These are phyloP conservation scores for Naso thynnoides DNA, from an alignment of 2,797 vertebrate genomes.

Conservation along the genomic window DNA sequence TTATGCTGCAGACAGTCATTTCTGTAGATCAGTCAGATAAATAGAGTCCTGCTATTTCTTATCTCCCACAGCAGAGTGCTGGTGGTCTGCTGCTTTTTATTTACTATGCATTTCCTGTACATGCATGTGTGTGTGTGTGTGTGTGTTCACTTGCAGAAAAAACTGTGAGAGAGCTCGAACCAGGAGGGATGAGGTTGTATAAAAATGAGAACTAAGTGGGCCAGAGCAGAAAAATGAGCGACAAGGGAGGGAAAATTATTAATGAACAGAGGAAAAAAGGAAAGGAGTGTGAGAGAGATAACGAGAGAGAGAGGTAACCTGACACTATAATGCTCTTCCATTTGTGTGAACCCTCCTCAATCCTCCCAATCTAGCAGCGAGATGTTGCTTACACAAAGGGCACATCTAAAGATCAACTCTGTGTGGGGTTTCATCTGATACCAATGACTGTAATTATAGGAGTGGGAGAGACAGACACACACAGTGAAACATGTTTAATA, in stretches of 20 bases:
- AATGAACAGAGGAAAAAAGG: constrained; percentile 42
- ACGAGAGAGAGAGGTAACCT: constrained; percentile 57
- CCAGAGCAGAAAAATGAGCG: constrained; percentile 28
- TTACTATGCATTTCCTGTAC: constrained; percentile 15
- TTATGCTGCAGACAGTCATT: constrained; percentile 65
- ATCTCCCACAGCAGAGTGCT: constrained; percentile 36
- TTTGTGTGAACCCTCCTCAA: constrained; percentile 74
- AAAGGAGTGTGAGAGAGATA: constrained; percentile 43
- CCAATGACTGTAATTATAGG: constrained; percentile 76
- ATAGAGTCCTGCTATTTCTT: constrained; percentile 35
- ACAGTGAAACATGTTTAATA: constrained; percentile 46
- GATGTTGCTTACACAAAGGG: constrained; percentile 74
- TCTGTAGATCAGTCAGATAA: constrained; percentile 70
- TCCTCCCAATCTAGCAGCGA: constrained; percentile 72
- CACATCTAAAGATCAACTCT: constrained; percentile 69
- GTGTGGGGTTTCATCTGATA: constrained; percentile 80
- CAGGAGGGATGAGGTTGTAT: constrained; percentile 21
- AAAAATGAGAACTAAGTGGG: constrained; percentile 32
- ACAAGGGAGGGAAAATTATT: constrained; percentile 31
- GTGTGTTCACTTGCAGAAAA: constrained; percentile 15
- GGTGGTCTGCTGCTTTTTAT: constrained; percentile 59
- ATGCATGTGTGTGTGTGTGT: constrained; percentile 15
- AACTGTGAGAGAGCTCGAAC: constrained; percentile 1
- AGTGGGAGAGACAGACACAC: constrained; percentile 50
- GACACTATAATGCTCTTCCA: constrained; percentile 73